Conservation (phyloP, 2,113 vertebrate genomes). For the Athene noctua region DNA sequence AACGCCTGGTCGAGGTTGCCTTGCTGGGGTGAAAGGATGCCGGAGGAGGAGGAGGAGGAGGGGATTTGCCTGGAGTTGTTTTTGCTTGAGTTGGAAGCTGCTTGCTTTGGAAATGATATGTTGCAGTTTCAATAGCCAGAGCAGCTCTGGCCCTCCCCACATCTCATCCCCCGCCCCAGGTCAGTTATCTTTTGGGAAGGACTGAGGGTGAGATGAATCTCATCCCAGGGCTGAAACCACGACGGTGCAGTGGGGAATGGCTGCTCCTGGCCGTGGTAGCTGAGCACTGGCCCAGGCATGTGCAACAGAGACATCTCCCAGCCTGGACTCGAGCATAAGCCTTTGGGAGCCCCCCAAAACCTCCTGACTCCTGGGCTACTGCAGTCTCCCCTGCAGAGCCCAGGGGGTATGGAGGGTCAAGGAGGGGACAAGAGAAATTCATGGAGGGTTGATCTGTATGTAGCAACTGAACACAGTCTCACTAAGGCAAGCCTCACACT, state of each 20-base stretch:
- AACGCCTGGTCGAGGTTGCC: accelerated
- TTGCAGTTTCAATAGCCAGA: not conserved
- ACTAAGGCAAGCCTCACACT: not conserved
- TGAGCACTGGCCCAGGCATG: not conserved
- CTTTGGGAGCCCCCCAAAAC: not conserved
- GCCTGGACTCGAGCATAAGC: not conserved
- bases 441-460: not conserved
- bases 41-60: not conserved
- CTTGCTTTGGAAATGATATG: not conserved
- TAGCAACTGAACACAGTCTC: not conserved
- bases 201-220: not conserved
- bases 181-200: not conserved
- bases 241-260: not conserved
- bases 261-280: not conserved
- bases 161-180: not conserved
- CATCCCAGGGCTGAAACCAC: not conserved
- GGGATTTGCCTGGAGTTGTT: not conserved
- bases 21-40: not conserved
- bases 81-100: not conserved
- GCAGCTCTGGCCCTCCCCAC: not conserved
- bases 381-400: not conserved
- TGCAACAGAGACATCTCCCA: not conserved
- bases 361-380: not conserved
- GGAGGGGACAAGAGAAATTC: not conserved
- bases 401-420: not conserved